Conservation (phyloP, 2,888 invertebrate species). For the Hemithea aestivaria region DNA sequence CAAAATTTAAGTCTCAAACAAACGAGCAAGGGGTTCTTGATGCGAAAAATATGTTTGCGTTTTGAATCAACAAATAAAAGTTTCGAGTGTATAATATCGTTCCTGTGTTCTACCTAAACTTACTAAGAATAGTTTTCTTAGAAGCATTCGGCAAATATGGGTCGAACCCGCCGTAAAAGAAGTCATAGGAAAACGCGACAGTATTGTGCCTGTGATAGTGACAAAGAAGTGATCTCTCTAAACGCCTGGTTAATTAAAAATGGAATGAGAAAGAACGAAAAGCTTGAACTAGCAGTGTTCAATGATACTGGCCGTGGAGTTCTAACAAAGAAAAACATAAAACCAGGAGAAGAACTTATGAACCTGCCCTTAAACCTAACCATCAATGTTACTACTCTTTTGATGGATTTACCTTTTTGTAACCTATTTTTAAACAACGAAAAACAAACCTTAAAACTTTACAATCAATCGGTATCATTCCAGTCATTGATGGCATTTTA, state of each 20-base stretch:
- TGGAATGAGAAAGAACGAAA: conserved; percentile 78
- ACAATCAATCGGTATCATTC: conserved; percentile 72
- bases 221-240: conserved; percentile 62
- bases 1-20: too few species aligned
- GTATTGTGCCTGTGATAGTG: conserved; percentile 53
- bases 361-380: conserved; percentile 80
- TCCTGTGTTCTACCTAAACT: too few species aligned
- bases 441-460: conserved; percentile 62
- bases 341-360: conserved; percentile 79
- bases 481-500: conserved; percentile 88
- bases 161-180: conserved; percentile 70
- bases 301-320: conserved; percentile 86
- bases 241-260: conserved; percentile 75
- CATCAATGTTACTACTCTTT: conserved; percentile 78
- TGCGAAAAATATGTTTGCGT: too few species aligned
- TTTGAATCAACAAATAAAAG: too few species aligned
- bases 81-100: too few species aligned
- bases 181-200: conserved; percentile 46
- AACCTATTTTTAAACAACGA: conserved; percentile 58
- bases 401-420: conserved; percentile 77
- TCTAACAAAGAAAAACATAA: conserved; percentile 77
- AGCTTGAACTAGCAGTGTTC: conserved; percentile 80
- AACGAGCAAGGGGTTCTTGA: too few species aligned
- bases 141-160: conserved; percentile 57
- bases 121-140: too few species aligned